Conservation (phyloP, 2,797 vertebrate genomes). For the Triplophysa bombifrons region DNA sequence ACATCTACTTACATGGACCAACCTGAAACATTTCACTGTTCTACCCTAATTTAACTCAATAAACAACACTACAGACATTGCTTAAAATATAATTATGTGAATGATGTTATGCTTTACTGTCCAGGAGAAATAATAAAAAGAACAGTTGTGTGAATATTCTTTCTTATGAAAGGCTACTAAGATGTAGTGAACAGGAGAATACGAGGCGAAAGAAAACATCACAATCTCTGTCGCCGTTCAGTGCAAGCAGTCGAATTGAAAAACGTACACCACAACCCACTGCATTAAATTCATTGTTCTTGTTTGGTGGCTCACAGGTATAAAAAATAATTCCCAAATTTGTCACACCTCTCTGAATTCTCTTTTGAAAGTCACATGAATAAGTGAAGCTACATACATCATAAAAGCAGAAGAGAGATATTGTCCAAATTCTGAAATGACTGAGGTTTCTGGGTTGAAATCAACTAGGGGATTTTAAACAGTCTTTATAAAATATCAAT, state of each 20-base stretch:
- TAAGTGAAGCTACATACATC: not conserved
- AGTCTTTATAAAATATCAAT: conserved; percentile 73
- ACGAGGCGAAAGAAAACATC: no score
- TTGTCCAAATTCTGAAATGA: conserved; percentile 2
- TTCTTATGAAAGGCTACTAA: no score
- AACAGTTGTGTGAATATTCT: no score
- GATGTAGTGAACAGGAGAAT: no score
- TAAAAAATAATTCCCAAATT: not conserved
- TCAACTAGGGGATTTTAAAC: conserved; percentile 64
- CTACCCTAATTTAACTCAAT: no score
- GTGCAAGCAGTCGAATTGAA: not conserved
- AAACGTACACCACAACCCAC: not conserved
- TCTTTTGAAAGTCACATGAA: not conserved
- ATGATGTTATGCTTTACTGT: no score
- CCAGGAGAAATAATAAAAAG: no score
- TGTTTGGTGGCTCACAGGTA: not conserved
- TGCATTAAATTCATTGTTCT: not conserved
- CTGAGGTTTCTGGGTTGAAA: conserved; percentile 49
- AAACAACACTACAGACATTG: no score
- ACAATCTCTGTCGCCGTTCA: no score
- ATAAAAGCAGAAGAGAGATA: conserved; percentile 23
- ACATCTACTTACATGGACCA: no score
- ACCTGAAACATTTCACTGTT: no score
- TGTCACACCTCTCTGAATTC: not conserved
- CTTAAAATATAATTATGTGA: no score